These are phyloP conservation scores for Calypte anna DNA, from an alignment of 2,113 vertebrate genomes.

Conservation along the genomic window DNA sequence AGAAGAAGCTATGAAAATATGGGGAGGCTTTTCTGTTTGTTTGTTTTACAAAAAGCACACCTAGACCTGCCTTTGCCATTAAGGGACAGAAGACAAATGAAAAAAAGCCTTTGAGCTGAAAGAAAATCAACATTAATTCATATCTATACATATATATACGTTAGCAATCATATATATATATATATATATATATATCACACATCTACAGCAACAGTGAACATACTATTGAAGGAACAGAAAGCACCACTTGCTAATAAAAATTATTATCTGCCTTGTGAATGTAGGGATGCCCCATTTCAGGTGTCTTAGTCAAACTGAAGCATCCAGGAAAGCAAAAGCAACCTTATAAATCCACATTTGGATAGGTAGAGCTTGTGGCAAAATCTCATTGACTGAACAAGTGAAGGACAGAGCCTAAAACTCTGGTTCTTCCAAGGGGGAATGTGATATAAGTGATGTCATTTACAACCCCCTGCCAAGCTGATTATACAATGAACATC, in stretches of 20 bases:
- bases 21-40: not conserved
- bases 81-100: slow-evolving; percentile 34
- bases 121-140: slow-evolving; percentile 54
- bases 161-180: not conserved
- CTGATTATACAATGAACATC: not conserved
- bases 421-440: not conserved
- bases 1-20: not conserved
- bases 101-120: slow-evolving; percentile 21
- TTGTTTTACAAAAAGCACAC: not conserved
- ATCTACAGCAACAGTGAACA: not conserved
- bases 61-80: slow-evolving; percentile 18
- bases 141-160: not conserved
- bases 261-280: not conserved
- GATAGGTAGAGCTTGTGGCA: not conserved
- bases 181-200: not conserved
- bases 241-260: slow-evolving; percentile 35
- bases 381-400: not conserved
- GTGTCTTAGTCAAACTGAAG: not conserved
- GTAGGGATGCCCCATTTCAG: not conserved
- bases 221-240: not conserved
- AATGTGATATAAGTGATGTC: not conserved
- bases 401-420: not conserved
- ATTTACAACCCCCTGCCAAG: not conserved
- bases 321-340: not conserved
- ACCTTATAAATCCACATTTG: not conserved